A percentile compares a stretch with the other conserved stretches of the same genome.
Evolutionary conservation across 2,888 invertebrate genomes (phyloP).

Genomic region (Ariolimax columbianus): DNA sequence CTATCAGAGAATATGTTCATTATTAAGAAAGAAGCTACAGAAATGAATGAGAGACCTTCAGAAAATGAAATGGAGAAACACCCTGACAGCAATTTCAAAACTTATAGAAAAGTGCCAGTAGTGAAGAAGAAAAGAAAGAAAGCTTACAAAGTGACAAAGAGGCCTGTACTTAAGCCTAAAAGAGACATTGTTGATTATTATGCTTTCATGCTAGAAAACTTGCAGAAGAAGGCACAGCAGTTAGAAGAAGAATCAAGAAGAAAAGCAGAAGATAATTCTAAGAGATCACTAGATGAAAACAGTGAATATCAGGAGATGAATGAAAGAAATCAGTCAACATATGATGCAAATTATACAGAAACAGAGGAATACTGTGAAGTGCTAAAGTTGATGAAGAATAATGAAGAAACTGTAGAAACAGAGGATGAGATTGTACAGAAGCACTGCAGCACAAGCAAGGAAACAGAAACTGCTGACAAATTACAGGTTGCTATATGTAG

Average conservation of each 20-base stretch:
- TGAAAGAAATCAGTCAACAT: not conserved
- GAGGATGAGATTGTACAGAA: not conserved
- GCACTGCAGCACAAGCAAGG: not conserved
- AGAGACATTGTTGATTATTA: conserved; percentile 48
- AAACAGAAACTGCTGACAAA: not conserved
- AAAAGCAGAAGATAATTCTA: conserved; percentile 2
- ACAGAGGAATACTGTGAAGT: not conserved
- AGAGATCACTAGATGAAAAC: not conserved
- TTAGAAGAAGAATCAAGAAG: conserved; percentile 42
- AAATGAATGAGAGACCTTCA: not conserved
- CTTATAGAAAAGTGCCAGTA: not conserved
- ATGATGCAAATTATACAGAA: not conserved
- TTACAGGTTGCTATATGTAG: not conserved
- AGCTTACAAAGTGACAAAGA: not conserved
- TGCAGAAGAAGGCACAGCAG: conserved; percentile 46
- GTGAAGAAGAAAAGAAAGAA: conserved; percentile 33
- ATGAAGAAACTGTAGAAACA: not conserved
- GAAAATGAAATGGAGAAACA: not conserved
- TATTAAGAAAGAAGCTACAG: not conserved
- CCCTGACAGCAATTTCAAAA: not conserved
- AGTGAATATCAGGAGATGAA: not conserved
- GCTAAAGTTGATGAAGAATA: not conserved
- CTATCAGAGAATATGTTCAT: conserved; percentile 9
- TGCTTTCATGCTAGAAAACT: conserved; percentile 35
- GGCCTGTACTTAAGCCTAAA: conserved; percentile 5